phyloP scores from a whole-genome alignment of 2,888 invertebrate genomes.

The Hydrotaea cyrtoneurina region DNA sequence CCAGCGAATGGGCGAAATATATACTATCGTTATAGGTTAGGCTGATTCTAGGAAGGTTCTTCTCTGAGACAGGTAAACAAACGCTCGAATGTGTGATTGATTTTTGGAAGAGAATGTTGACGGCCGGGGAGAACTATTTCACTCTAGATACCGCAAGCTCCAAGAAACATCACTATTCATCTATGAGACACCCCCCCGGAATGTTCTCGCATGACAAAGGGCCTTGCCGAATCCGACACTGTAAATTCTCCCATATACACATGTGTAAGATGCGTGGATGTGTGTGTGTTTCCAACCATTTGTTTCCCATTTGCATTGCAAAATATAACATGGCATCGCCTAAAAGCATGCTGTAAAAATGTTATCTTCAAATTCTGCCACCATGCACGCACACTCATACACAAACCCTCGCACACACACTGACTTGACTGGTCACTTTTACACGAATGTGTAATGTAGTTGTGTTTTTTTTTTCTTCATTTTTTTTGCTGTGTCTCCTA shows the following conservation, averaged over 20 bases:
- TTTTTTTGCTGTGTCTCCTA: constrained; percentile 13
- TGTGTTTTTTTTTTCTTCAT: neutral
- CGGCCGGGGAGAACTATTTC: no score
- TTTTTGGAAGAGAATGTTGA: no score
- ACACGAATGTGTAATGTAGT: constrained; percentile 3
- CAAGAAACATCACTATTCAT: no score
- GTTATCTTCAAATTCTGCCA: constrained; percentile 56
- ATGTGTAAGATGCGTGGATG: no score
- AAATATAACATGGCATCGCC: constrained; percentile 43
- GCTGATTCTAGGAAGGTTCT: no score
- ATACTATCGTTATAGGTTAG: no score
- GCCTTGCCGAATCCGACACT: neutral
- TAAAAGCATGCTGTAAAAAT: constrained; percentile 61
- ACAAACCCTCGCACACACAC: neutral
- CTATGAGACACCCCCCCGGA: no score
- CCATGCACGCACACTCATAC: neutral
- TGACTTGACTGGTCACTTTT: constrained; percentile 49
- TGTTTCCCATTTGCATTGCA: constrained; percentile 56
- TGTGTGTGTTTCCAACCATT: constrained; percentile 5
- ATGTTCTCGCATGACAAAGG: neutral
- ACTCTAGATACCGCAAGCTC: no score
- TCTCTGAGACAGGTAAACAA: no score
- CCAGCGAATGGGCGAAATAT: no score
- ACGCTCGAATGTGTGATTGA: no score
- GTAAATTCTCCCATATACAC: neutral